A percentile compares a stretch with the other conserved stretches of the same genome.
Conservation (phyloP, 1,140 invertebrate species). For the Drosophila orena region DNA sequence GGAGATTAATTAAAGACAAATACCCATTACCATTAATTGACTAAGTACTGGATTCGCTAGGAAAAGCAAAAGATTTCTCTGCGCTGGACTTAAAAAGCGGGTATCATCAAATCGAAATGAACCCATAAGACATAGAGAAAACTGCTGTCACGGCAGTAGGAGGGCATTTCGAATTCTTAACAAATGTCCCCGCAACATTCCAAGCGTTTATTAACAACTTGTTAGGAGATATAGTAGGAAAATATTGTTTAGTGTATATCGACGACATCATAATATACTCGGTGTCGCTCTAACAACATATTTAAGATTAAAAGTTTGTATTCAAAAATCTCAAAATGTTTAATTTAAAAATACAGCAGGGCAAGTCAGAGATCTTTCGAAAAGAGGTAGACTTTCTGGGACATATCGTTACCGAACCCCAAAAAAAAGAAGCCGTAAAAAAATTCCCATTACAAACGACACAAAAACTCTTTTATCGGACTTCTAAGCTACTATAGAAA, state of each 20-base stretch:
- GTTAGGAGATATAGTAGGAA: conserved; percentile 2
- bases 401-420: too few relatives aligned
- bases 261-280: conserved; percentile 1
- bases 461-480: too few relatives aligned
- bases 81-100: neutral
- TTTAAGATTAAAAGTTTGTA: too few relatives aligned
- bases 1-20: neutral
- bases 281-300: too few relatives aligned
- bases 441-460: too few relatives aligned
- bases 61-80: conserved; percentile 1
- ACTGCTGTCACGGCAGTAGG: neutral
- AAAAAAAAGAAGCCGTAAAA: too few relatives aligned
- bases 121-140: neutral
- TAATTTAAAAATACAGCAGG: too few relatives aligned
- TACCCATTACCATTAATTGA: conserved; percentile 1
- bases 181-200: conserved; percentile 12
- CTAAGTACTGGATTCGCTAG: neutral
- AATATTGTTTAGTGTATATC: conserved; percentile 14
- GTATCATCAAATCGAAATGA: too few relatives aligned
- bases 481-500: too few relatives aligned
- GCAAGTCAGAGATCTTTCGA: too few relatives aligned
- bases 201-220: conserved; percentile 19
- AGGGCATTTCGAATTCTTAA: conserved; percentile 7
- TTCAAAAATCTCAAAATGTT: too few relatives aligned
- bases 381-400: too few relatives aligned